Evolutionary conservation across 2,797 vertebrate genomes (phyloP).

Genomic region (Sebastolobus alascanus): DNA sequence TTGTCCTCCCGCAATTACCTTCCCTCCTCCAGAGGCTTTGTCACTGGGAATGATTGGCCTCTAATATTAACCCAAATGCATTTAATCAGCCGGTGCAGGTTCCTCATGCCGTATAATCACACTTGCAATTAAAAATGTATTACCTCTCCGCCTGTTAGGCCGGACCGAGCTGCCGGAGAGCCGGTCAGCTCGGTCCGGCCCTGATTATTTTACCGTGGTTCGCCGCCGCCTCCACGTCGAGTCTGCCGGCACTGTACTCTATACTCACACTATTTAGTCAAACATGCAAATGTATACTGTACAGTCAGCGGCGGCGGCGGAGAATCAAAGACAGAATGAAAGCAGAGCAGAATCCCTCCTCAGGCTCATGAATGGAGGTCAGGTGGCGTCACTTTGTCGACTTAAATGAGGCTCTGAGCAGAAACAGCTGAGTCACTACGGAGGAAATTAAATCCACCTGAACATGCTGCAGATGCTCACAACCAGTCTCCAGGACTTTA

Average conservation of each 20-base stretch:
- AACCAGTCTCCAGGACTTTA: neutral
- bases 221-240: constrained; percentile 12
- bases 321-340: constrained; percentile 51
- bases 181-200: constrained; percentile 44
- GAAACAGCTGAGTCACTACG: neutral
- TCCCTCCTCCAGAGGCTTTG: constrained; percentile 81
- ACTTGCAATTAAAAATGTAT: constrained; percentile 88
- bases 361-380: constrained; percentile 18
- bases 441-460: neutral
- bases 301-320: constrained; percentile 10
- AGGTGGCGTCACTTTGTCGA: constrained; percentile 22
- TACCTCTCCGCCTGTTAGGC: constrained; percentile 76
- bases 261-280: constrained; percentile 31
- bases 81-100: constrained; percentile 85
- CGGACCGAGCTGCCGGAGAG: constrained; percentile 51
- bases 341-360: constrained; percentile 27
- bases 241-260: constrained; percentile 25
- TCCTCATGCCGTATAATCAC: constrained; percentile 83
- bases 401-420: constrained; percentile 37
- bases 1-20: constrained; percentile 83
- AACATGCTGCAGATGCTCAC: neutral
- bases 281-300: constrained; percentile 46
- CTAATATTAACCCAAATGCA: constrained; percentile 86
- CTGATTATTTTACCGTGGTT: constrained; percentile 57
- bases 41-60: constrained; percentile 83